Evolutionary conservation across 2,888 invertebrate genomes (phyloP), one percentile per base, ranked within the genome.

Genomic region (Epiblema foenella): DNA sequence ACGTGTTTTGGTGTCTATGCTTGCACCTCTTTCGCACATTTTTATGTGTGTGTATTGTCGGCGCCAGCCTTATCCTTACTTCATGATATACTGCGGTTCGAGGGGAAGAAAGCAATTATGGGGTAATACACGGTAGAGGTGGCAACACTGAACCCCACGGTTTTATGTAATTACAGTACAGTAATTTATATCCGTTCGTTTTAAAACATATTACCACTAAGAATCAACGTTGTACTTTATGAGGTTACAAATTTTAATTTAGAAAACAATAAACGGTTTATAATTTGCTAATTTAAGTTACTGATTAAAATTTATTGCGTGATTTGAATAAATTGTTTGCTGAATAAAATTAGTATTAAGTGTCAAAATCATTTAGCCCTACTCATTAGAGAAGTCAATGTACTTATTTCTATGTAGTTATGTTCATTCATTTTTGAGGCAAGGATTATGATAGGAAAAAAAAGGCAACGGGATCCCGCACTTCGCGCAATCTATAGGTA

Each of bases 21-120:
- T n/a, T n/a, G n/a, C n/a, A n/a, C n/a, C n/a, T n/a, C n/a, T n/a
- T n/a, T n/a, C n/a, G n/a, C n/a, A n/a, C n/a, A n/a, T n/a, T n/a
- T n/a, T n/a, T n/a, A n/a, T n/a, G n/a, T n/a, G n/a, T n/a, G n/a
- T n/a, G n/a, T n/a, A n/a, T n/a, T n/a, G n/a, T n/a, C n/a, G n/a
- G n/a, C n/a, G n/a, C n/a, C n/a, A n/a, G n/a, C n/a, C n/a, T n/a
- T n/a, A n/a, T n/a, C n/a, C n/a, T n/a, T n/a, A n/a, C n/a, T n/a
- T n/a, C n/a, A n/a, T n/a, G n/a, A 29, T 56, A n/a, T 64, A 64
- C 20, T 54, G 52, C 39, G 37, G 78, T n/a, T 51, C 75, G 75
- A 76, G 77, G 89, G 88, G 86, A 76, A 84, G 81, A 85, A 86
- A 88, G 88, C 86, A 89, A 90, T 90, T 89, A 71, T 90, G 86